Evolutionary conservation across 2,888 invertebrate species (phyloP).

Genomic region (Aleiodes leptofemur): DNA sequence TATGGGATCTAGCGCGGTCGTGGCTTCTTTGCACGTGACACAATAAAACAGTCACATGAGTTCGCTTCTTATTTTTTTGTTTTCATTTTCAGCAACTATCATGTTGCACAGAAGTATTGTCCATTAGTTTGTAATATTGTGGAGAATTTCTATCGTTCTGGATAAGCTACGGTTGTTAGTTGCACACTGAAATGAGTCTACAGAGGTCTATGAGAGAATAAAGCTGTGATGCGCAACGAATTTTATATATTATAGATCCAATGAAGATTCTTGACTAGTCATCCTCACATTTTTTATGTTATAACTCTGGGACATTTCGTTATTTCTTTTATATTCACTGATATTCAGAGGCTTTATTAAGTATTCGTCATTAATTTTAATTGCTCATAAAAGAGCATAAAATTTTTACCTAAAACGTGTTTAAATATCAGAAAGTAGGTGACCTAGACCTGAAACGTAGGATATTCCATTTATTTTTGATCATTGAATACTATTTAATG

Average conservation of each 20-base stretch:
- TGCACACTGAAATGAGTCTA: no score
- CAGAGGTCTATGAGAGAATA: no score
- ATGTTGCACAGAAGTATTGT: constrained; percentile 41
- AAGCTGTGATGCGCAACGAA: constrained; percentile 44
- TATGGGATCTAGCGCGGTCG: constrained; percentile 65
- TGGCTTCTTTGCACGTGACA: constrained; percentile 72
- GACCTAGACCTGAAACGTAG: no score
- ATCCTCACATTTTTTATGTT: neutral
- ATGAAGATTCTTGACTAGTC: neutral
- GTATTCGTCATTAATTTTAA: neutral
- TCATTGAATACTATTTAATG: no score
- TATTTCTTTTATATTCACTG: constrained; percentile 1
- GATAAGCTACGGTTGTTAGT: constrained; percentile 59
- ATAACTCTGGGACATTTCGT: neutral
- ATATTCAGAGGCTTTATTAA: neutral
- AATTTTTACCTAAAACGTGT: neutral
- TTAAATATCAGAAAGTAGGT: no score
- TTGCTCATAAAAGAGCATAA: neutral
- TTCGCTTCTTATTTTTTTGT: constrained; percentile 38
- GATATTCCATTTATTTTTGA: no score
- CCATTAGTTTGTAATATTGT: constrained; percentile 45
- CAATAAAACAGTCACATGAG: constrained; percentile 67
- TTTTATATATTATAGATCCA: constrained; percentile 49
- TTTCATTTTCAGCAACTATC: constrained; percentile 27
- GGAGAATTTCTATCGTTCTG: constrained; percentile 66